These are phyloP conservation scores for Misgurnus anguillicaudatus DNA, from an alignment of 2,113 vertebrate species.

Conservation along the genomic window DNA sequence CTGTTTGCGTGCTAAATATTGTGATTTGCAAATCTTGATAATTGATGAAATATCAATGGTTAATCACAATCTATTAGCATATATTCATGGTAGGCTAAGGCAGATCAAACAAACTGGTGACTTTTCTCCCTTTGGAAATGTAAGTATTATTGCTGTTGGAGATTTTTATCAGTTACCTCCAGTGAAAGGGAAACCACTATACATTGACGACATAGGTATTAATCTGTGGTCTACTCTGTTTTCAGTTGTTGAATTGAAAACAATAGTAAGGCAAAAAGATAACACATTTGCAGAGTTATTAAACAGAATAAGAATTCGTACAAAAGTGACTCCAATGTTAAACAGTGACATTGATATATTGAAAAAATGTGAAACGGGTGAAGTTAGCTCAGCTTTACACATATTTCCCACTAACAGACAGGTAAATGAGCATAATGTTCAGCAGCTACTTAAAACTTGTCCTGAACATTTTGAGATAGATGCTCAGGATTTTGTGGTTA, in stretches of 20 bases:
- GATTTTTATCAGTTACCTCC: conserved; percentile 40
- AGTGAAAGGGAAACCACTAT: conserved; percentile 26
- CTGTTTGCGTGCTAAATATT: conserved; percentile 14
- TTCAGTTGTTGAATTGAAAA: conserved; percentile 32
- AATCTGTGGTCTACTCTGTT: conserved; percentile 34
- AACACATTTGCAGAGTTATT: conserved; percentile 34
- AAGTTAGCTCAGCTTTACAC: background rate
- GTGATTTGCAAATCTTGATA: conserved; percentile 36
- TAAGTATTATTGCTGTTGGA: conserved; percentile 34
- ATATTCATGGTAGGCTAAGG: conserved; percentile 38
- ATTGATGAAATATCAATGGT: conserved; percentile 46
- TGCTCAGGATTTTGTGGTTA: no score
- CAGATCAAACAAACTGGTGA: conserved; percentile 35
- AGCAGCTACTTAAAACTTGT: no score
- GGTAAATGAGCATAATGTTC: no score
- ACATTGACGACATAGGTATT: background rate
- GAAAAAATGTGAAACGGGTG: conserved; percentile 39
- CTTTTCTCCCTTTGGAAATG: conserved; percentile 11
- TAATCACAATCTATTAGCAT: conserved; percentile 31
- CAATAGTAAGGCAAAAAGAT: conserved; percentile 38
- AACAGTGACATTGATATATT: conserved; percentile 5
- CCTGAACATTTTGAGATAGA: no score
- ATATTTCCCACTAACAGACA: background rate
- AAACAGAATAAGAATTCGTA: conserved; percentile 1
- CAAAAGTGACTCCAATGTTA: background rate